A percentile compares a stretch with the other conserved stretches of the same genome.
Conservation (phyloP, 2,888 invertebrate genomes). For the Nasonovia ribisnigri region DNA sequence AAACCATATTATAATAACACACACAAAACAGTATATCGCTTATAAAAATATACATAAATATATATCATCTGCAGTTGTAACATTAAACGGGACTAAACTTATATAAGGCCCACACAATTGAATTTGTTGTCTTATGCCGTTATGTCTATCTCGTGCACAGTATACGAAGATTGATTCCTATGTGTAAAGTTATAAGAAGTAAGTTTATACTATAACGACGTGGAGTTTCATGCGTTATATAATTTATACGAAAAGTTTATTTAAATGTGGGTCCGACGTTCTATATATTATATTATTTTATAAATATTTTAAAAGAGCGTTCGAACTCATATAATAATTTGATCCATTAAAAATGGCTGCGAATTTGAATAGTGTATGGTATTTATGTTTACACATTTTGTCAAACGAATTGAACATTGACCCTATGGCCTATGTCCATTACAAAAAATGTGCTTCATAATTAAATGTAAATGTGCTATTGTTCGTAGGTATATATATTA, state of each 20-base stretch:
- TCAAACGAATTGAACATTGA: neutral
- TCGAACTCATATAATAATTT: neutral
- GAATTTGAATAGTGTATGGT: neutral
- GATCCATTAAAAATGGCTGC: neutral
- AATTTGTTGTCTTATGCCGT: neutral
- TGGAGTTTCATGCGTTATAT: neutral
- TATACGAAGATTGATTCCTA: neutral
- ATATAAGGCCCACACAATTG: neutral
- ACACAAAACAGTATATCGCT: neutral
- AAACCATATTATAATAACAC: neutral
- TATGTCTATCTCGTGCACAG: neutral
- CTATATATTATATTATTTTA: neutral
- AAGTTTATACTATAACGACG: neutral
- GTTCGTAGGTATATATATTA: neutral
- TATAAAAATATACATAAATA: neutral
- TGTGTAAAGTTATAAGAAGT: neutral
- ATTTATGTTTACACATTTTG: neutral
- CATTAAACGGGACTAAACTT: neutral
- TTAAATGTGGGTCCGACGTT: neutral
- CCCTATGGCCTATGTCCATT: neutral
- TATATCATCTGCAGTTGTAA: neutral
- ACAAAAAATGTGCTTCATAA: neutral
- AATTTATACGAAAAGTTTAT: slow-evolving; percentile 2
- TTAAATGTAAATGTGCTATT: neutral
- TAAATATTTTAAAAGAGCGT: neutral